Evolutionary conservation across 2,888 invertebrate genomes (phyloP).

Genomic region (Entomobrya multifasciata): DNA sequence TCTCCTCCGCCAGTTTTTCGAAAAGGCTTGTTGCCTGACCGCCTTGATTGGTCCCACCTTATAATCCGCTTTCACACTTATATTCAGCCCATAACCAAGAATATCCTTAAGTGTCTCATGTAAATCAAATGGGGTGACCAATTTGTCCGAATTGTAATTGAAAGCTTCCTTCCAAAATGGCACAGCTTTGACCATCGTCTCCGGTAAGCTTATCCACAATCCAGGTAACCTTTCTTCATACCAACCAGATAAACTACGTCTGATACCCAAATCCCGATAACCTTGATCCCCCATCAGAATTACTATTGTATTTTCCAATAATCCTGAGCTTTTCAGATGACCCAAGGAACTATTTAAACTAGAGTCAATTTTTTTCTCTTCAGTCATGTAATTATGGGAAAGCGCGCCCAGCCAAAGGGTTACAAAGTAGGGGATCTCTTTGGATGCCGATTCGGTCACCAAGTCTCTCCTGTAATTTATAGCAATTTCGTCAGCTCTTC

Average conservation of each 20-base stretch:
- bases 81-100: slow-evolving; percentile 23
- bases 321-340: neutral
- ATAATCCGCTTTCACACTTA: too few species aligned
- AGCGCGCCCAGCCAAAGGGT: neutral
- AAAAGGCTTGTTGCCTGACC: too few species aligned
- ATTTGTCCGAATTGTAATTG: slow-evolving; percentile 59
- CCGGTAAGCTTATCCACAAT: slow-evolving; percentile 71
- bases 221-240: slow-evolving; percentile 80
- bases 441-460: neutral
- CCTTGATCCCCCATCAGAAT: neutral
- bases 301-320: neutral
- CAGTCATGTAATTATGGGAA: neutral
- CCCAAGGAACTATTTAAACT: neutral
- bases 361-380: neutral
- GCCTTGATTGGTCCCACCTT: slow-evolving; percentile 53
- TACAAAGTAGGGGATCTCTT: neutral
- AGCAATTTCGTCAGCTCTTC: slow-evolving; percentile 38
- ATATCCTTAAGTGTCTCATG: slow-evolving; percentile 70
- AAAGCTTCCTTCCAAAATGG: slow-evolving; percentile 52
- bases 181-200: slow-evolving; percentile 4
- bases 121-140: slow-evolving; percentile 72
- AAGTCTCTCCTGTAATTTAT: slow-evolving; percentile 43
- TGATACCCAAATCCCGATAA: slow-evolving; percentile 85
- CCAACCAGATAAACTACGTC: slow-evolving; percentile 87
- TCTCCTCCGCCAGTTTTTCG: slow-evolving; percentile 43